Percentiles rank a stretch among this genome's conserved stretches.
These are phyloP conservation scores for Zonitis immaculata DNA, from an alignment of 2,888 invertebrate species.

Conservation along the genomic window DNA sequence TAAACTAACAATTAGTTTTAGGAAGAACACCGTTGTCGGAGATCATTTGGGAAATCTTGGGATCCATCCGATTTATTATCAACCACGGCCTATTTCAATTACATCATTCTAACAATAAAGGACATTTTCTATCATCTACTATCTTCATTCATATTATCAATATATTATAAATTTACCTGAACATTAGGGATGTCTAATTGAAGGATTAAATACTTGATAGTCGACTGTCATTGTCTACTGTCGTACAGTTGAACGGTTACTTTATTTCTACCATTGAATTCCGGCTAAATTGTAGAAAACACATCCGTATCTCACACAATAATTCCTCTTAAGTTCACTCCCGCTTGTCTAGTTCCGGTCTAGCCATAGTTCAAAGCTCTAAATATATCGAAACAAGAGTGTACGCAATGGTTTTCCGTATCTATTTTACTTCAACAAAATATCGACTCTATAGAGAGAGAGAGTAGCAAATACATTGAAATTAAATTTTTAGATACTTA, in stretches of 20 bases:
- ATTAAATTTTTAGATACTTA: too few relatives aligned
- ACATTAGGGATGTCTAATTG: constrained; percentile 3
- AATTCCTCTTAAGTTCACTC: background rate
- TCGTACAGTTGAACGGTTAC: too few relatives aligned
- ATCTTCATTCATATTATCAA: constrained; percentile 1
- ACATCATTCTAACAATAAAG: constrained; percentile 32
- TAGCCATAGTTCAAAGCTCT: constrained; percentile 11
- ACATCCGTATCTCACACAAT: constrained; percentile 5
- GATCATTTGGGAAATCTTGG: constrained; percentile 41
- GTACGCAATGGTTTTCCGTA: constrained; percentile 5
- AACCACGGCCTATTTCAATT: constrained; percentile 32
- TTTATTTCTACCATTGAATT: too few relatives aligned
- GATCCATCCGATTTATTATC: constrained; percentile 27
- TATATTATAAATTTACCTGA: background rate
- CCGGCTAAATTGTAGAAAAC: constrained; percentile 9
- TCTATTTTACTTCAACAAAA: constrained; percentile 1
- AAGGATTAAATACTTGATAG: too few relatives aligned
- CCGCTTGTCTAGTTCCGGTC: constrained; percentile 14
- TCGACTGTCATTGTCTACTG: too few relatives aligned
- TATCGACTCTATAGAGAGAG: too few relatives aligned
- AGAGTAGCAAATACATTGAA: too few relatives aligned
- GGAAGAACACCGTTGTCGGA: constrained; percentile 38
- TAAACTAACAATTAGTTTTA: constrained; percentile 40
- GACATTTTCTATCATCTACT: constrained; percentile 32
- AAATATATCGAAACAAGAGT: constrained; percentile 8